Conservation (phyloP, 2,797 vertebrate genomes). For the Nannoperca australis region DNA sequence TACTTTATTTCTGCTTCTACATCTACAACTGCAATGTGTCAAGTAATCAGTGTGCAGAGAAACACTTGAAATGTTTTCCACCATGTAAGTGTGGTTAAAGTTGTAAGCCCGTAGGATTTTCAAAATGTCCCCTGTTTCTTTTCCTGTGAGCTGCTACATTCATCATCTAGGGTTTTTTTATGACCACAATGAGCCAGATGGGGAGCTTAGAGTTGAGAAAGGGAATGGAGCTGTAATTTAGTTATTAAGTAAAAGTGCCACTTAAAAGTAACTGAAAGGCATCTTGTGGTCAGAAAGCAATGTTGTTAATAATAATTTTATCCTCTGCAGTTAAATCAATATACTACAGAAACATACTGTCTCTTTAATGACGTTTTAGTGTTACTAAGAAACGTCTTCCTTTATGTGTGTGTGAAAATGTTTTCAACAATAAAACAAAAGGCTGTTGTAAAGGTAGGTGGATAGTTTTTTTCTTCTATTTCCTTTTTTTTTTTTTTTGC, state of each 20-base stretch:
- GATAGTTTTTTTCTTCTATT: not conserved
- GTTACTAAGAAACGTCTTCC: not conserved
- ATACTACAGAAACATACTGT: not conserved
- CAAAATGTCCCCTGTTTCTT: not conserved
- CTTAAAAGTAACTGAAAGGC: not conserved
- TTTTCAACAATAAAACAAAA: slow-evolving; percentile 2
- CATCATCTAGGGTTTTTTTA: not conserved
- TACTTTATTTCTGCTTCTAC: not conserved
- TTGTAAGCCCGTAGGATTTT: not conserved
- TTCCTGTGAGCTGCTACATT: slow-evolving; percentile 22
- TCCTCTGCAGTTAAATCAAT: not conserved
- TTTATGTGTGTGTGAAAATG: not conserved
- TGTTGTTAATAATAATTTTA: not conserved
- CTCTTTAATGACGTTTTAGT: not conserved
- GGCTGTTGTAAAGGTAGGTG: not conserved
- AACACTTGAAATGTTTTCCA: not conserved
- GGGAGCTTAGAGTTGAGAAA: slow-evolving; percentile 8
- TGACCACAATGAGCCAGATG: not conserved
- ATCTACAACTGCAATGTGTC: not conserved
- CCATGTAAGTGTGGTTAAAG: not conserved
- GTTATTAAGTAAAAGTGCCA: not conserved
- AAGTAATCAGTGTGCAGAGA: slow-evolving; percentile 8
- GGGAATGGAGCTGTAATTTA: slow-evolving; percentile 13
- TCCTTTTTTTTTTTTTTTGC: slow-evolving; percentile 9
- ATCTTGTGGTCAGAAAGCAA: not conserved